phyloP scores from a whole-genome alignment of 2,113 vertebrate genomes.

The Solea solea region DNA sequence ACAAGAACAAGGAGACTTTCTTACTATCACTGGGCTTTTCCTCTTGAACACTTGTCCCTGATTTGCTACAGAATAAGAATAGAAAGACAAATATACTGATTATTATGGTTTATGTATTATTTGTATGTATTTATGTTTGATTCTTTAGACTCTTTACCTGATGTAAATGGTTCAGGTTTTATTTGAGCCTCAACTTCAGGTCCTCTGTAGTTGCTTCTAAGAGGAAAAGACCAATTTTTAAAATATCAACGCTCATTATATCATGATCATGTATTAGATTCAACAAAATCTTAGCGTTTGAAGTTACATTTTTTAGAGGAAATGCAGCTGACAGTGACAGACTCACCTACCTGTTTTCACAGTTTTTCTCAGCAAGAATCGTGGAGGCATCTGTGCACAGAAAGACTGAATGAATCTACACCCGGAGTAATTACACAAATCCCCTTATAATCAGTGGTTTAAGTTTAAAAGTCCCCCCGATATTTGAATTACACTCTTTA shows the following conservation, averaged over 20 bases:
- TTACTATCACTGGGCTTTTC: slow-evolving; percentile 38
- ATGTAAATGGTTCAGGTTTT: background rate
- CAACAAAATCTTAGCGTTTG: too few relatives aligned
- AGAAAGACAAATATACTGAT: background rate
- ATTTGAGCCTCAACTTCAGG: background rate
- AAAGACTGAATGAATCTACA: background rate
- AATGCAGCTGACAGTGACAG: background rate
- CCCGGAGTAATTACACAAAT: too few relatives aligned
- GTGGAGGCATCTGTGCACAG: slow-evolving; percentile 59
- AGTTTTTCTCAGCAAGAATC: slow-evolving; percentile 13
- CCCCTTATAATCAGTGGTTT: too few relatives aligned
- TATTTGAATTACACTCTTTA: too few relatives aligned
- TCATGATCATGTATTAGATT: background rate
- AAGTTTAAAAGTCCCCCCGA: too few relatives aligned
- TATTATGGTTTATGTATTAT: background rate
- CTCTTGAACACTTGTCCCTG: background rate
- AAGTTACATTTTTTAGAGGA: background rate
- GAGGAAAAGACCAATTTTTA: background rate
- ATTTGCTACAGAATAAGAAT: slow-evolving; percentile 11
- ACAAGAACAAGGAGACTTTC: background rate
- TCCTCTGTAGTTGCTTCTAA: background rate
- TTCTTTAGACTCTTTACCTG: slow-evolving; percentile 33
- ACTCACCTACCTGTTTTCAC: slow-evolving; percentile 46
- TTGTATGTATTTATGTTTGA: too few relatives aligned
- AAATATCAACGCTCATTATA: background rate